Evolutionary conservation across 2,797 vertebrate genomes (phyloP), one percentile per base, ranked within the genome.

Genomic region (Rhinichthys osculus): DNA sequence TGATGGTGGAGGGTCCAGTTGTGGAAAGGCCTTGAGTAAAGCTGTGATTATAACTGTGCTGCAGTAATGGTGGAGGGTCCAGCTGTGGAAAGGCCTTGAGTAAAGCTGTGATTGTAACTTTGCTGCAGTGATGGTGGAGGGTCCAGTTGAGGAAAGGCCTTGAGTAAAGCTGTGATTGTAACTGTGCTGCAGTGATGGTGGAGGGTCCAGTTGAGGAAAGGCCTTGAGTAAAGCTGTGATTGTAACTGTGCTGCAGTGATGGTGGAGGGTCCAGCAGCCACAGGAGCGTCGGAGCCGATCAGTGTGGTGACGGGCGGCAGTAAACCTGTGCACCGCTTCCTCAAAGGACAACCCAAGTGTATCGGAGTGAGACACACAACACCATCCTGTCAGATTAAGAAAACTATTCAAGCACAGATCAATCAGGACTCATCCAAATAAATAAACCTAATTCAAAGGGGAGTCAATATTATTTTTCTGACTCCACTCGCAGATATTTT

Each of bases 321-420:
- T 85, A 95, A 95, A 91, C 94, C 94, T 30, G 82, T 95, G 69
- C 94, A 95, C 40, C 93, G 93, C 79, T 95, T 95, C 89, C 86
- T 95, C 30, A 93, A 89, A 84, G 92, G 91, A 3, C 92, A 95
- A 78, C 94, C 95, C 23, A 95, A 93, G 90, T 71, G 78, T 42
- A 71, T 90, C 71, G 95, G 95, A 8, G 94, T 95, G 84, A 94
- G 93, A 86, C 47, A 78, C 38, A 64, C 16, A 21, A 21, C 71
- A 85, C 10, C n/a, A 1, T 17, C 33, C 27, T 33, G 1, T 66
- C n/a, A 64, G 13, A 62, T 27, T 1, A 62, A 14, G 4, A 62
- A 14, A 14, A 14, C 59, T 62, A 62, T 6, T 62, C n/a, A 62
- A 64, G 21, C 21, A 10, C 21, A 57, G 62, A 30, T 23, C 54